Evolutionary conservation across 1,140 invertebrate species (phyloP).

Genomic region (Ctenoplectra terminalis): DNA sequence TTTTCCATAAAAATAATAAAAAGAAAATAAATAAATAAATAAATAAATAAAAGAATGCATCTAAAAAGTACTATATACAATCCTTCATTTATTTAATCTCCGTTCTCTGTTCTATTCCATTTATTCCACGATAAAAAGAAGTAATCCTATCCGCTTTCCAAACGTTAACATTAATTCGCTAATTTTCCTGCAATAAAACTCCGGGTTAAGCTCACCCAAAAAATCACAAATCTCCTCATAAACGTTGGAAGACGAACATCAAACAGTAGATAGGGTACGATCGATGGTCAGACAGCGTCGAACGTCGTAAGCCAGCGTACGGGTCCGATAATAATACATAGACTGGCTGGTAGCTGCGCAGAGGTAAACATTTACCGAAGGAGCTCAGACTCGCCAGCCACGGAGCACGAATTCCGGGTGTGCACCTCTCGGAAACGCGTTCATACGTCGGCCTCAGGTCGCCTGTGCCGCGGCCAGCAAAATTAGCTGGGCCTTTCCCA

Average conservation of each 20-base stretch:
- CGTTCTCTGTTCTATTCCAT: not conserved
- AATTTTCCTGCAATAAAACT: not conserved
- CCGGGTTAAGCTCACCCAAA: not conserved
- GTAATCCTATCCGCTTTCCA: not conserved
- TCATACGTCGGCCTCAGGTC: constrained; percentile 48
- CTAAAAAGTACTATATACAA: too few relatives aligned
- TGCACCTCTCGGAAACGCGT: constrained; percentile 54
- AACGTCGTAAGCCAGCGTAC: constrained; percentile 9
- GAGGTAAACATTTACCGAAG: constrained; percentile 55
- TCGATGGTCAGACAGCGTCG: constrained; percentile 16
- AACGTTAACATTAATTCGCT: not conserved
- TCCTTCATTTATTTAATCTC: too few relatives aligned
- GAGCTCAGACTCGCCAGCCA: constrained; percentile 30
- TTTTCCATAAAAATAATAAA: too few relatives aligned
- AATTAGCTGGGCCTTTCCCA: constrained; percentile 76
- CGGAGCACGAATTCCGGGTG: constrained; percentile 48
- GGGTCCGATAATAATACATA: constrained; percentile 36
- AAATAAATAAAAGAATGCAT: too few relatives aligned
- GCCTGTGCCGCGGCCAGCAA: constrained; percentile 59
- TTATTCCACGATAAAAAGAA: not conserved
- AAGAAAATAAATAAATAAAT: too few relatives aligned
- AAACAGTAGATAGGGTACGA: constrained; percentile 18
- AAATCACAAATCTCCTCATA: not conserved
- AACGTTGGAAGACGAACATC: too few relatives aligned
- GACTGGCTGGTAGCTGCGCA: constrained; percentile 1